Base-by-base conservation (phyloP, 2,113 vertebrate genomes). In the Seriola quinqueradiata region DNA sequence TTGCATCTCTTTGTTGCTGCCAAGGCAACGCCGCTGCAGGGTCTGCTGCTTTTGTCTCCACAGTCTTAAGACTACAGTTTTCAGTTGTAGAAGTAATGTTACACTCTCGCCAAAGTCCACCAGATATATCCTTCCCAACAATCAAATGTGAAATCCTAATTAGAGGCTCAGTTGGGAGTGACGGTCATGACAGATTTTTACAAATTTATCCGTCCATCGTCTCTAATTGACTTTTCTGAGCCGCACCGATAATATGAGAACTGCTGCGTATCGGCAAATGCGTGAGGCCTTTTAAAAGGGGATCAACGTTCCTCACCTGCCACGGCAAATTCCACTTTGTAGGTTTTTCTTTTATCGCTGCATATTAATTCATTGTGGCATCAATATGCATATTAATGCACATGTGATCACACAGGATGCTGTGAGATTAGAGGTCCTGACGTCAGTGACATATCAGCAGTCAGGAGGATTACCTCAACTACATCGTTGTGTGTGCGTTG, bases 131-230 rank as follows among this genome's bases (percentile, higher is more conserved):
- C 61, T 61, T 71, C 55, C 11, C n/a, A 69, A 86, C 63, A 89
- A 77, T 87, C 77, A 83, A 71, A 85, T 46, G 54, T 66, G 64
- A 88, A 89, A 84, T 78, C 69, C 75, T 61, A 34, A 80, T 76
- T 54, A 54, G 70, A 57, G 34, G 32, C 55, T 75, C 77, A 71
- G 60, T 81, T 70, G 58, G 61, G 59, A 84, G 34, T 40, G 60
- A 82, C 25, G 4, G 72, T 91, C 81, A 89, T 61, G 58, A 72
- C 38, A 77, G 75, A 89, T 88, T 81, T 68, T 87, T 84, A 67
- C 77, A 87, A 36, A 84, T 86, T 86, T 80, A 88, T 89, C 83
- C 83, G 77, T 86, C 83, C 77, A 85, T 92, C 83, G 84, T 84
- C 70, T 69, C 19, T 69, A 89, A 91, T 87, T 86, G 81, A 88